Conservation (phyloP, 2,113 vertebrate species). For the Lipotes vexillifer region DNA sequence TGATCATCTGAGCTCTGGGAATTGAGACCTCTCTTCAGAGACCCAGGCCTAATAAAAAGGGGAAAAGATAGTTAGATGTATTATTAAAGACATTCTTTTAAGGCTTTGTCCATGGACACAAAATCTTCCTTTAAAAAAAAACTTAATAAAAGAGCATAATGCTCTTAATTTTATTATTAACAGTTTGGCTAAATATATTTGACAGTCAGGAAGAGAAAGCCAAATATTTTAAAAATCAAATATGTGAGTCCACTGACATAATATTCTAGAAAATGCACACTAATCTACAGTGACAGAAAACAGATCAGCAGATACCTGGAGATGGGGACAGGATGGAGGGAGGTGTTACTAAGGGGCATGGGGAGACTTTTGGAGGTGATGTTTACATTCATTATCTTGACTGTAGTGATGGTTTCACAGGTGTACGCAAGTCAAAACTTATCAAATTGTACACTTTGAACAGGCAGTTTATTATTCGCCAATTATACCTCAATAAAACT, state of each 20-base stretch:
- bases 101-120: neutral
- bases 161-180: neutral
- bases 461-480: neutral
- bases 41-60: constrained; percentile 83
- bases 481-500: neutral
- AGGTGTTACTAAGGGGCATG: neutral
- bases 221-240: neutral
- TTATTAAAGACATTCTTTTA: neutral
- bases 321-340: neutral
- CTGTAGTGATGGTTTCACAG: neutral
- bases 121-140: neutral
- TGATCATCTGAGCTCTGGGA: constrained; percentile 83
- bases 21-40: constrained; percentile 86
- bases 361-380: neutral
- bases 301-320: neutral
- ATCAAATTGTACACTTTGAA: neutral
- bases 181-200: neutral
- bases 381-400: neutral
- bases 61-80: neutral
- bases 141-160: neutral
- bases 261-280: neutral
- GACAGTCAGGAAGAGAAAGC: neutral
- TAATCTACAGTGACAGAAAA: neutral
- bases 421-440: neutral
- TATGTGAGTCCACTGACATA: neutral